Base-by-base conservation (phyloP, 2,888 invertebrate species). In the Thereva nobilitata region DNA sequence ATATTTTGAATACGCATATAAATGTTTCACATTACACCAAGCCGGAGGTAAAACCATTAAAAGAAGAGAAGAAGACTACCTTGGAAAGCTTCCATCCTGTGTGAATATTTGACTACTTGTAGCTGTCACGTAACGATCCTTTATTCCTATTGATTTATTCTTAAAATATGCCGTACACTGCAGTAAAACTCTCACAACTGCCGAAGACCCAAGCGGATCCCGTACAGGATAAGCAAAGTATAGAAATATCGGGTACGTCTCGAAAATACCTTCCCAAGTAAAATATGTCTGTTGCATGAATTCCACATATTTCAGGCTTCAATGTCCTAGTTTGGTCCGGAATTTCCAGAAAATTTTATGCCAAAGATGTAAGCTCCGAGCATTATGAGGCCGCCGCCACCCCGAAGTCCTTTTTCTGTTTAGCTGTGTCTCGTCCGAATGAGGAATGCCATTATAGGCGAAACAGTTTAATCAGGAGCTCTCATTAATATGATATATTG, bases 211-310 rank as follows among this genome's bases (percentile, higher is more conserved):
- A 40, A 52, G 35, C 6, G 7, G 52, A 35, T 34, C 38, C 53
- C 9, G 38, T 3, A 8, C 9, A 53, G 23, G 53, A 5, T 53
- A 37, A 38, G 37, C 38, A 40, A 10, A 53, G 40, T 9, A 6
- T 23, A 40, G 12, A 23, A 38, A 10, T 6, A 53, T 40, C 38
- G 53, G 10, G 38, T 40, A 53, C 38, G 38, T 53, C 53, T 23
- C 53, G 37, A 37, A 40, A 53, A 53, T 53, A 53, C 53, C 53
- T 53, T 53, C 53, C 38, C 5, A 37, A 53, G n/a, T 53, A 40
- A 53, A 53, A 53, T 53, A 53, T 53, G 53, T 53, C 53, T 53
- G 38, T 40, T 53, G 53, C 53, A 53, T 53, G 53, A 53, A 53
- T 53, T 53, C 53, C 10, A 53, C 53, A 53, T 53, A 53, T 53